Evolutionary conservation across 1,140 invertebrate species (phyloP).

Genomic region (Eulimnadia texana): DNA sequence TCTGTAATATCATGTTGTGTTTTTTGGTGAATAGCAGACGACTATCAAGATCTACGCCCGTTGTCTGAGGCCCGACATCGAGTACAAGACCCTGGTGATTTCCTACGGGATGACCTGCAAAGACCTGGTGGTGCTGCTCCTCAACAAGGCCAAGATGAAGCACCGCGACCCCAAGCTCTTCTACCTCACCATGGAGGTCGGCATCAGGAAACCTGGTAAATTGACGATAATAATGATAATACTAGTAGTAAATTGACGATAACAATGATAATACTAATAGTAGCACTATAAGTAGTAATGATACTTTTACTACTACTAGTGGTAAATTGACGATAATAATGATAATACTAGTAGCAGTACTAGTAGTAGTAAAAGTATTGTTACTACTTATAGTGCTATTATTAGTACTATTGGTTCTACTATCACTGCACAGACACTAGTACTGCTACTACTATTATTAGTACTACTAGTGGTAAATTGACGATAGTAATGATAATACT

Average conservation of each 20-base stretch:
- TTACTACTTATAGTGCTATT: no score
- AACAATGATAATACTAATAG: neutral
- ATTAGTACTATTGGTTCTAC: no score
- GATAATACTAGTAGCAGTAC: no score
- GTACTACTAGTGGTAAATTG: no score
- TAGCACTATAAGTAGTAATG: neutral
- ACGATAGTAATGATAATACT: no score
- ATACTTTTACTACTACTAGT: neutral
- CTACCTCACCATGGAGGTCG: slow-evolving; percentile 84
- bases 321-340: no score
- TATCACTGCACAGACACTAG: no score
- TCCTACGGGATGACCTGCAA: slow-evolving; percentile 69
- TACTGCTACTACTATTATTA: no score
- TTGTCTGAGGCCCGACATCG: slow-evolving; percentile 74
- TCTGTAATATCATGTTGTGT: no score
- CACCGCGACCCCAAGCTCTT: slow-evolving; percentile 83
- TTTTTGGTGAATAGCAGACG: no score
- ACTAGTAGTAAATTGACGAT: neutral
- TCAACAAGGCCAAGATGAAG: slow-evolving; percentile 79
- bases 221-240: no score
- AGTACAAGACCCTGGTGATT: slow-evolving; percentile 81
- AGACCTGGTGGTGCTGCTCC: slow-evolving; percentile 65
- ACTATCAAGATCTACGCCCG: slow-evolving; percentile 71
- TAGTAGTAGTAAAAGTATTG: no score
- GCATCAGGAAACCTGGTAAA: slow-evolving; percentile 38